phyloP scores from a whole-genome alignment of 2,113 vertebrate genomes.

The Tachysurus fulvidraco region DNA sequence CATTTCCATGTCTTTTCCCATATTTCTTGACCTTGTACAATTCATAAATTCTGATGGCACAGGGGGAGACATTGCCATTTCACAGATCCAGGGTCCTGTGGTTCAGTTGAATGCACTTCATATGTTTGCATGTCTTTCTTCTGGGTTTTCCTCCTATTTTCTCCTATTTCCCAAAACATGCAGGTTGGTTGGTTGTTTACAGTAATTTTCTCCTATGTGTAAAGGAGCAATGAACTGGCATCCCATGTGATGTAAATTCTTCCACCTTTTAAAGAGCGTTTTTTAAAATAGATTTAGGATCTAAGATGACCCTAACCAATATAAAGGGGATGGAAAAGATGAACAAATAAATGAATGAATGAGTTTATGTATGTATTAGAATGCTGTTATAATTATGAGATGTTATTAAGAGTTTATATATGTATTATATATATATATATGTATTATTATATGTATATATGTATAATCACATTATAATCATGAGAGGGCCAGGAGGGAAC shows the following conservation, averaged over 20 bases:
- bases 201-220: background rate
- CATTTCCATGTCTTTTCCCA: background rate
- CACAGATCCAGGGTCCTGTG: background rate
- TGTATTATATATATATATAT: too few relatives aligned
- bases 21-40: constrained; percentile 12
- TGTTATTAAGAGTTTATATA: too few relatives aligned
- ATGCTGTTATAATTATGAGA: too few relatives aligned
- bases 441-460: too few relatives aligned
- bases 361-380: background rate
- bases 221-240: background rate
- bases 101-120: background rate
- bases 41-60: background rate
- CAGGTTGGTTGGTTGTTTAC: background rate
- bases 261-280: background rate
- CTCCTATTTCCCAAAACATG: background rate
- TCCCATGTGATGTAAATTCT: background rate
- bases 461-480: background rate
- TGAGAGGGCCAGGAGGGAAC: background rate
- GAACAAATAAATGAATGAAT: background rate
- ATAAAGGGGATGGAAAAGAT: background rate
- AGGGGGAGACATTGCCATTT: background rate
- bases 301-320: too few relatives aligned
- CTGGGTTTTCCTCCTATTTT: background rate
- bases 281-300: background rate
- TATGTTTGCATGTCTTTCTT: background rate